Percentiles rank a stretch among this genome's conserved stretches.
Evolutionary conservation across 1,140 invertebrate genomes (phyloP).

Genomic region (Magallana angulata): DNA sequence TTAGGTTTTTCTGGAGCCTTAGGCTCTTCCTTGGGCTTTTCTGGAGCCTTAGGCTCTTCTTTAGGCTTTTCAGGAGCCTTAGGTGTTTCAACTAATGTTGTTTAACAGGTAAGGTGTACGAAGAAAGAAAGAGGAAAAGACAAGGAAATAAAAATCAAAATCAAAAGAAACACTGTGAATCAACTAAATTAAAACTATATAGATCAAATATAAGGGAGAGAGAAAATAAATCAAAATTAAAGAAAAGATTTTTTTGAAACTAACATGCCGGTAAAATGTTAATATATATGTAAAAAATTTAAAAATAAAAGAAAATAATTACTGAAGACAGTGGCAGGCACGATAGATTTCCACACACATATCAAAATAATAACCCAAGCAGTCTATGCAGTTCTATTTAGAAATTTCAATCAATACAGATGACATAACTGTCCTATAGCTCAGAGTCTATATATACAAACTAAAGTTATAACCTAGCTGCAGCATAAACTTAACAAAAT

Average conservation of each 20-base stretch:
- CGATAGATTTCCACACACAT: slow-evolving; percentile 8
- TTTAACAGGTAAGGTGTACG: slow-evolving; percentile 29
- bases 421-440: background rate
- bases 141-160: slow-evolving; percentile 15
- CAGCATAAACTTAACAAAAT: too few relatives aligned
- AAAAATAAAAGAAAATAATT: background rate
- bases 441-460: background rate
- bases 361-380: slow-evolving; percentile 5
- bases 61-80: slow-evolving; percentile 1
- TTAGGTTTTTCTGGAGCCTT: slow-evolving; percentile 32
- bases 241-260: slow-evolving; percentile 28
- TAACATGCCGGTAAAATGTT: slow-evolving; percentile 39
- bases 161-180: slow-evolving; percentile 2
- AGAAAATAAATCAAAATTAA: slow-evolving; percentile 1
- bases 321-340: background rate
- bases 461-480: too few relatives aligned
- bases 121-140: slow-evolving; percentile 17
- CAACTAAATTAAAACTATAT: slow-evolving; percentile 28
- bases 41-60: slow-evolving; percentile 39
- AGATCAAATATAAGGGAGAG: slow-evolving; percentile 23
- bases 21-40: slow-evolving; percentile 51
- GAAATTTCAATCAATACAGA: background rate
- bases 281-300: slow-evolving; percentile 2
- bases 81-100: background rate
- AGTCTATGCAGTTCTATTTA: slow-evolving; percentile 12